These are phyloP conservation scores for Epicauta chinensis DNA, from an alignment of 1,140 invertebrate genomes.

Conservation along the genomic window DNA sequence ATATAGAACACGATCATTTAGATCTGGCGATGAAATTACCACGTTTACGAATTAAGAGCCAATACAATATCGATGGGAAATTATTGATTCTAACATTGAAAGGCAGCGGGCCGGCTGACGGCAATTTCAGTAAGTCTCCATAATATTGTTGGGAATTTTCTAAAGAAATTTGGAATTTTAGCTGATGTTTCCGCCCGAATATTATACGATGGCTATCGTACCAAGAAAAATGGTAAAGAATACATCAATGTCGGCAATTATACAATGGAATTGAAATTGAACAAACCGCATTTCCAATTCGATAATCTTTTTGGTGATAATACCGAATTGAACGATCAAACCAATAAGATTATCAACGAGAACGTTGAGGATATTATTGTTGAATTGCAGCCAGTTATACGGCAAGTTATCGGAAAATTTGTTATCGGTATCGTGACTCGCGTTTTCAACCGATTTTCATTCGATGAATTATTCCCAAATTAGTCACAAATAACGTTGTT, in stretches of 20 bases:
- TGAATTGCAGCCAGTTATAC: slow-evolving; percentile 24
- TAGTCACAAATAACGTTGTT: too few relatives aligned
- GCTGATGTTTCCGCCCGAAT: slow-evolving; percentile 15
- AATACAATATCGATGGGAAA: slow-evolving; percentile 27
- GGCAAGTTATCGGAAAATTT: slow-evolving; percentile 23
- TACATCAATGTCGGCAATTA: slow-evolving; percentile 17
- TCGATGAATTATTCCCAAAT: slow-evolving; percentile 26
- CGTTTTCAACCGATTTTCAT: slow-evolving; percentile 22
- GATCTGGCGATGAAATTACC: slow-evolving; percentile 21
- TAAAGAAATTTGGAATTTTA: slow-evolving; percentile 14
- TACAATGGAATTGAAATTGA: slow-evolving; percentile 18
- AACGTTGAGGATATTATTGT: slow-evolving; percentile 25
- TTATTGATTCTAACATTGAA: slow-evolving; percentile 25
- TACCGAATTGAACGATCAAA: slow-evolving; percentile 33
- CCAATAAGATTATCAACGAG: slow-evolving; percentile 29
- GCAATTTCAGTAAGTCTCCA: slow-evolving; percentile 29
- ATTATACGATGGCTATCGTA: slow-evolving; percentile 22
- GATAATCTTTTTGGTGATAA: slow-evolving; percentile 30
- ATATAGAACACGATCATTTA: slow-evolving; percentile 20
- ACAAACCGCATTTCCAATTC: slow-evolving; percentile 12
- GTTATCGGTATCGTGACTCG: slow-evolving; percentile 21
- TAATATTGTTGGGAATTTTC: neutral
- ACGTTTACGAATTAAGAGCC: slow-evolving; percentile 19
- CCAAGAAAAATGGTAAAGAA: slow-evolving; percentile 29
- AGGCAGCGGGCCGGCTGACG: slow-evolving; percentile 26